Base-by-base conservation (phyloP, 2,113 vertebrate genomes). In the Enhydra lutris region DNA sequence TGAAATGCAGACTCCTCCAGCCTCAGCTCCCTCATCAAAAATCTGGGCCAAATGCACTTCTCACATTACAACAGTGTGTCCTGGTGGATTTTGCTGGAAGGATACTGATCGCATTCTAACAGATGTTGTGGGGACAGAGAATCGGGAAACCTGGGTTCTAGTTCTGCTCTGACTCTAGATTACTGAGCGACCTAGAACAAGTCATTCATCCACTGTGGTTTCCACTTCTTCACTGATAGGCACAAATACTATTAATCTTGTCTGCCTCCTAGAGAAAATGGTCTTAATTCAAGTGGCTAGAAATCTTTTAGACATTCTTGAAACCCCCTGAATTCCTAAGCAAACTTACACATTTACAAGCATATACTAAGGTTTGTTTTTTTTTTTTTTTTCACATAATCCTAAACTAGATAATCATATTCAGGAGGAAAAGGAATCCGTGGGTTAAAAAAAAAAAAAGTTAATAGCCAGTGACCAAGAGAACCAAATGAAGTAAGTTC, bases 1-100 rank as follows among this genome's bases (percentile, higher is more conserved):
- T 57, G 47, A 76, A 69, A 57, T 57, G 31, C 89, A 69, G 47
- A 15, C 47, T 83, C 78, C 81, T 96, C 63, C 39, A 74, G 67
- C 34, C 42, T 93, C 76, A 80, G 86, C 57, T 81, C 39, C 39
- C 71, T 92, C 78, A 84, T 93, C 34, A 96, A 86, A 91, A 79
- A 39, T 59, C 61, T 93, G 52, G 42, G 93, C 26, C 39, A 34
- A 78, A 82, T 93, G 18, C 42, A 34, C 39, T 39, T 74, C 79
- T 69, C 47, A 86, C 61, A n/a, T 89, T 73, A 5, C 13, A 39
- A 45, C 74, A 69, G n/a, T n/a, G 36, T 67, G 50, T 63, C 57
- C 76, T 83, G 18, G 52, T 45, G 29, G 24, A 4, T 95, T 83
- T 29, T 39, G 34, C 57, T 23, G 36, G 57, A 82, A 71, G 11